Percentiles rank a stretch among this genome's conserved stretches.
Evolutionary conservation across 2,888 invertebrate genomes (phyloP).

Genomic region (Aquatica leii): DNA sequence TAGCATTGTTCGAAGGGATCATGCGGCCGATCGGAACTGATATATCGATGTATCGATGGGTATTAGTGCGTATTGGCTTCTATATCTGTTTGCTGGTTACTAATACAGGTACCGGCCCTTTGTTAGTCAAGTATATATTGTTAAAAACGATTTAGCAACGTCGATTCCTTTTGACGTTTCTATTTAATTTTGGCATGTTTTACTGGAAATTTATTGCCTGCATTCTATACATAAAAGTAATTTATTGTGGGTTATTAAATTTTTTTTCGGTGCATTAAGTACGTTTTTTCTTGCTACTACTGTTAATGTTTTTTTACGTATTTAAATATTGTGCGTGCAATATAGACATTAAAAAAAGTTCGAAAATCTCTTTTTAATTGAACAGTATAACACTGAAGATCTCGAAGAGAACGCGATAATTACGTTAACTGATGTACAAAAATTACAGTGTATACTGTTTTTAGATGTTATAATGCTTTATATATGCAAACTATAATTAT

Average conservation of each 20-base stretch:
- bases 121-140: slow-evolving; percentile 45
- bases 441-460: slow-evolving; percentile 31
- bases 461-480: slow-evolving; percentile 18
- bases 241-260: slow-evolving; percentile 3
- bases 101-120: slow-evolving; percentile 42
- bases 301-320: not conserved
- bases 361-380: slow-evolving; percentile 48
- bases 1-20: slow-evolving; percentile 50
- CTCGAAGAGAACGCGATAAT: slow-evolving; percentile 42
- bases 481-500: slow-evolving; percentile 22
- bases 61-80: slow-evolving; percentile 27
- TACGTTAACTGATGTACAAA: slow-evolving; percentile 36
- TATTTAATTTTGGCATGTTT: slow-evolving; percentile 44
- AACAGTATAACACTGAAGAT: slow-evolving; percentile 34
- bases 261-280: slow-evolving; percentile 30
- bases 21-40: slow-evolving; percentile 50
- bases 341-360: slow-evolving; percentile 44
- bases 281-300: not conserved
- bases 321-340: slow-evolving; percentile 38
- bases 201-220: slow-evolving; percentile 40
- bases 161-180: slow-evolving; percentile 48
- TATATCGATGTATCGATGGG: slow-evolving; percentile 37
- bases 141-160: slow-evolving; percentile 47
- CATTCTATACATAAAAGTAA: too few species aligned
- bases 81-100: slow-evolving; percentile 33